Conservation (phyloP, 2,113 vertebrate genomes). For the Crypturellus undulatus region DNA sequence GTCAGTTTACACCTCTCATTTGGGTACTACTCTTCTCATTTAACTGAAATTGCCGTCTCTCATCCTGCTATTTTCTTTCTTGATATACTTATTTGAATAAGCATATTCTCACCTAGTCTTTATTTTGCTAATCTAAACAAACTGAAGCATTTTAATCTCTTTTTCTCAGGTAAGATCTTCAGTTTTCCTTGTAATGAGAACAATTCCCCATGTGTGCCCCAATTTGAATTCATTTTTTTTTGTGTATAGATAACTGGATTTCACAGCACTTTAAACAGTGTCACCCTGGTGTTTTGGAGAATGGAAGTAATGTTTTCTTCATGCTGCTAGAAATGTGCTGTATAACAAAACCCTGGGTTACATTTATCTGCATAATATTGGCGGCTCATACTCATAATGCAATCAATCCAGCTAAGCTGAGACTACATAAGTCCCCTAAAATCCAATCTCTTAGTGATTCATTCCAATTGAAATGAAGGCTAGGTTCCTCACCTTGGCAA, state of each 20-base stretch:
- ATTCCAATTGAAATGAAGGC: not conserved
- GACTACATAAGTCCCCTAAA: not conserved
- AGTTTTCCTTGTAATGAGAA: not conserved
- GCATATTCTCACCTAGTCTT: not conserved
- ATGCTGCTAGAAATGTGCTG: not conserved
- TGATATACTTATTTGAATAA: not conserved
- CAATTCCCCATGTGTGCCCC: not conserved
- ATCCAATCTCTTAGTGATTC: not conserved
- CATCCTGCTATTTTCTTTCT: not conserved
- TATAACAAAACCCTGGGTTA: not conserved
- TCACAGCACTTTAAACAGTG: not conserved
- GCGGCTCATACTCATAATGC: not conserved
- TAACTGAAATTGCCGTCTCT: not conserved
- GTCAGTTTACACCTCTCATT: not conserved
- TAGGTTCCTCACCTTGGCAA: not conserved
- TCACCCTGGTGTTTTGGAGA: not conserved
- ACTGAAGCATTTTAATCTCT: not conserved
- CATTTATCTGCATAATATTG: not conserved
- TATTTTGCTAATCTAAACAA: not conserved
- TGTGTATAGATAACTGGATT: not conserved
- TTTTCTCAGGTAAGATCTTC: not conserved
- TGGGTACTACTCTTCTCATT: not conserved
- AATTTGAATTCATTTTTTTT: not conserved
- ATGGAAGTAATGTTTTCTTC: not conserved
- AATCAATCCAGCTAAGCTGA: not conserved